Conservation (phyloP, 2,797 vertebrate genomes). For the Microchirus variegatus region DNA sequence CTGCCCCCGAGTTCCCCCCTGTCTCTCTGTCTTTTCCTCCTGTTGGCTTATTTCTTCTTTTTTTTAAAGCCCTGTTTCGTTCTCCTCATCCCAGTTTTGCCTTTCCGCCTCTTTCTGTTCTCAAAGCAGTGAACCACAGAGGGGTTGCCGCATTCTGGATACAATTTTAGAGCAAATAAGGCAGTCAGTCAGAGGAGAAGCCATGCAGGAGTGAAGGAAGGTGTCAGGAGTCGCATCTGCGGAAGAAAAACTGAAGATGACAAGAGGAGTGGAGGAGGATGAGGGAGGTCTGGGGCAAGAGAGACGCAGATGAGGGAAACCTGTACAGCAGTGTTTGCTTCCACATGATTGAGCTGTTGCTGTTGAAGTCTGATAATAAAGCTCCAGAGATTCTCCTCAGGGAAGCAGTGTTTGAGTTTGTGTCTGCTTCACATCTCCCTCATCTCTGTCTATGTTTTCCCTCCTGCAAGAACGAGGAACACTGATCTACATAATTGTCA, state of each 20-base stretch:
- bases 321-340: constrained; percentile 49
- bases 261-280: constrained; percentile 17
- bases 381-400: constrained; percentile 52
- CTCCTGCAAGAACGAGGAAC: constrained; percentile 27
- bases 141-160: constrained; percentile 42
- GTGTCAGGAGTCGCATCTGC: constrained; percentile 9
- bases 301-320: constrained; percentile 29
- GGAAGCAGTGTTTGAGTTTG: constrained; percentile 47
- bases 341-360: constrained; percentile 50
- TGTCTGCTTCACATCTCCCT: constrained; percentile 36
- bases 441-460: constrained; percentile 1
- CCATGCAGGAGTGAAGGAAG: constrained; percentile 2
- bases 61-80: constrained; percentile 21
- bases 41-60: too few species aligned
- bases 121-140: constrained; percentile 61
- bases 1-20: constrained; percentile 30
- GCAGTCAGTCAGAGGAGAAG: constrained; percentile 24
- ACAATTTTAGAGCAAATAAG: constrained; percentile 54
- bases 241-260: constrained; percentile 17
- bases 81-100: constrained; percentile 24
- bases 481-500: constrained; percentile 30
- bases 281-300: constrained; percentile 4
- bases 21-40: constrained; percentile 30
- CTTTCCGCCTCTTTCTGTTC: constrained; percentile 40
- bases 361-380: constrained; percentile 65